These are phyloP conservation scores for Oryzias javanicus DNA, from an alignment of 2,113 vertebrate genomes.

Conservation along the genomic window DNA sequence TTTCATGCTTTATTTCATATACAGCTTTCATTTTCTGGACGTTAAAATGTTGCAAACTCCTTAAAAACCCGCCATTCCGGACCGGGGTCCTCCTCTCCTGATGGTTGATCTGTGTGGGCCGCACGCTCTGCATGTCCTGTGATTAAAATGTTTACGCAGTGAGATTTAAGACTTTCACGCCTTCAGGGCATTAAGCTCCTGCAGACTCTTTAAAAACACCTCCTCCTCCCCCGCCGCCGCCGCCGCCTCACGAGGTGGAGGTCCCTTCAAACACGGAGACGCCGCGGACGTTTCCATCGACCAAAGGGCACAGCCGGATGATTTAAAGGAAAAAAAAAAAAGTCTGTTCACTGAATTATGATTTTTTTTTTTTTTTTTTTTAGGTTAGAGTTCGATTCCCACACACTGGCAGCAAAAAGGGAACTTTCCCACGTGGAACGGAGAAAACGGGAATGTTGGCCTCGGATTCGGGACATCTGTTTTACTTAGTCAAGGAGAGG, in stretches of 20 bases:
- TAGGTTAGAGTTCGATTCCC: conserved; percentile 46
- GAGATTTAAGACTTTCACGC: no score
- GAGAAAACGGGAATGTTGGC: conserved; percentile 73
- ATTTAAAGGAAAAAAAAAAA: conserved; percentile 43
- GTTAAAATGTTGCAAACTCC: no score
- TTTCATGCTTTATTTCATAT: no score
- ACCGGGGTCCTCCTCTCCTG: no score
- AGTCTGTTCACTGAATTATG: conserved; percentile 67
- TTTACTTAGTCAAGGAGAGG: conserved; percentile 51
- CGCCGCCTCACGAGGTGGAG: neutral
- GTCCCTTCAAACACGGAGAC: conserved; percentile 25
- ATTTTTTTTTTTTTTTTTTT: no score
- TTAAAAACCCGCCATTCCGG: no score
- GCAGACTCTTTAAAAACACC: conserved; percentile 1
- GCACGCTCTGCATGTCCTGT: no score
- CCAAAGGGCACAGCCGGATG: conserved; percentile 47
- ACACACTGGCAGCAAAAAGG: conserved; percentile 60
- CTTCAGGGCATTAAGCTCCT: neutral
- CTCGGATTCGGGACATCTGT: conserved; percentile 68
- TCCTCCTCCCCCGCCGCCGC: no score
- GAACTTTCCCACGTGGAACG: conserved; percentile 77
- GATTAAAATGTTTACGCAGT: no score
- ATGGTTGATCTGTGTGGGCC: no score
- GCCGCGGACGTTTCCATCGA: conserved; percentile 48
- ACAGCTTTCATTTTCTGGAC: no score